Conservation (phyloP, 1,140 invertebrate genomes). For the Drosophila cardini region DNA sequence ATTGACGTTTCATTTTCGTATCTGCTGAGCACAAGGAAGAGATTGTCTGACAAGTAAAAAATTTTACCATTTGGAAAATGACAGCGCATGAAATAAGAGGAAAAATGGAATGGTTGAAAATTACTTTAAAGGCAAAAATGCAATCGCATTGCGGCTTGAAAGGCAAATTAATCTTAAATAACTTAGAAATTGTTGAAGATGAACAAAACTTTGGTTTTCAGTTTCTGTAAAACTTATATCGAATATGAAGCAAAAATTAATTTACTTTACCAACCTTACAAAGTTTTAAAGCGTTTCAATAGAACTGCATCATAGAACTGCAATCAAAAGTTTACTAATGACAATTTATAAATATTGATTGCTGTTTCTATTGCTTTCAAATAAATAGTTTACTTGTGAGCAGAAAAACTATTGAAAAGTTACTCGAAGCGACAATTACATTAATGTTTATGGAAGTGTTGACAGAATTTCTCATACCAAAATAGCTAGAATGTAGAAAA, state of each 20-base stretch:
- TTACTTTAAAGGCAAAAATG: constrained; percentile 21
- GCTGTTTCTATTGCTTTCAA: constrained; percentile 43
- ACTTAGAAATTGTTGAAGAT: not conserved
- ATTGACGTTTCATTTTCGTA: constrained; percentile 65
- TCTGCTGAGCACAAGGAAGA: constrained; percentile 13
- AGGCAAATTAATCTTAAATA: constrained; percentile 46
- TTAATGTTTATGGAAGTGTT: constrained; percentile 7
- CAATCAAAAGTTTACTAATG: constrained; percentile 50
- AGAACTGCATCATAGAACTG: constrained; percentile 38
- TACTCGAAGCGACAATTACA: constrained; percentile 34
- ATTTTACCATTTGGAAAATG: constrained; percentile 42
- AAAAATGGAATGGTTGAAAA: constrained; percentile 23
- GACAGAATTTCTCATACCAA: too few relatives aligned
- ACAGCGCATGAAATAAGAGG: constrained; percentile 56
- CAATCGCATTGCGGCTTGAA: constrained; percentile 17
- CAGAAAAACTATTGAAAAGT: constrained; percentile 24
- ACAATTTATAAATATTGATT: constrained; percentile 67
- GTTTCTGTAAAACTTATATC: not conserved
- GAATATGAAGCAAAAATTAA: not conserved
- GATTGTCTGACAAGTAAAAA: constrained; percentile 49
- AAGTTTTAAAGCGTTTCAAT: not conserved
- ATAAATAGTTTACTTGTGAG: constrained; percentile 35
- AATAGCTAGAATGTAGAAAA: too few relatives aligned
- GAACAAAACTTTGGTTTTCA: not conserved
- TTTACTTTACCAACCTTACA: not conserved